Evolutionary conservation across 2,797 vertebrate genomes (phyloP).

Genomic region (Sphenodon punctatus): DNA sequence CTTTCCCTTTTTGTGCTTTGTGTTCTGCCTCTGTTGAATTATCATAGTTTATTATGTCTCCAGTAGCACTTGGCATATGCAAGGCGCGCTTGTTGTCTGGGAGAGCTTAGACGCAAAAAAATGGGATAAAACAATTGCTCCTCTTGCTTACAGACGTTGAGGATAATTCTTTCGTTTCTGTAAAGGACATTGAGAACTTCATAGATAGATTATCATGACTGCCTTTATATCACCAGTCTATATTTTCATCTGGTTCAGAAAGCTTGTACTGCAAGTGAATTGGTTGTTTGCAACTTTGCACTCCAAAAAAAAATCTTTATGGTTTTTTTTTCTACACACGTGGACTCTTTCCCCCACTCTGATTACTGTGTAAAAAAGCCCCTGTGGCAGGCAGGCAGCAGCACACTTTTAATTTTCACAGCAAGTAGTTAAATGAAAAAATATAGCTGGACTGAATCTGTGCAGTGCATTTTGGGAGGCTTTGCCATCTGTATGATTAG

Average conservation of each 20-base stretch:
- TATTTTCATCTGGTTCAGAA: slow-evolving; percentile 1
- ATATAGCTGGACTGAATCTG: background rate
- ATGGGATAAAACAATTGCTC: background rate
- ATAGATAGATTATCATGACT: background rate
- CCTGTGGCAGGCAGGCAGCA: background rate
- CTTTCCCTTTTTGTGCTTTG: too few relatives aligned
- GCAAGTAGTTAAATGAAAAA: background rate
- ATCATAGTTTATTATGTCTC: too few relatives aligned
- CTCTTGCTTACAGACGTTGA: background rate
- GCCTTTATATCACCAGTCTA: background rate
- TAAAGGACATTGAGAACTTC: background rate
- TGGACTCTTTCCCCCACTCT: slow-evolving; percentile 1
- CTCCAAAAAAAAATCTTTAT: background rate
- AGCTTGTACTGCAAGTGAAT: slow-evolving; percentile 4
- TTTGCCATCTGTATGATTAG: background rate
- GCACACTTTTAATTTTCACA: background rate
- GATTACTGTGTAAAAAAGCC: background rate
- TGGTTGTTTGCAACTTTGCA: background rate
- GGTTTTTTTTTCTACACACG: background rate
- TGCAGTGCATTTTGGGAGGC: background rate
- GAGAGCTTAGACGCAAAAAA: too few relatives aligned
- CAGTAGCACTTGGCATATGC: too few relatives aligned
- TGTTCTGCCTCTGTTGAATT: too few relatives aligned
- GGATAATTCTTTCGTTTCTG: background rate
- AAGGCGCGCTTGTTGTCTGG: too few relatives aligned